These are phyloP conservation scores for Chloebia gouldiae DNA, from an alignment of 2,113 vertebrate species.

Conservation along the genomic window DNA sequence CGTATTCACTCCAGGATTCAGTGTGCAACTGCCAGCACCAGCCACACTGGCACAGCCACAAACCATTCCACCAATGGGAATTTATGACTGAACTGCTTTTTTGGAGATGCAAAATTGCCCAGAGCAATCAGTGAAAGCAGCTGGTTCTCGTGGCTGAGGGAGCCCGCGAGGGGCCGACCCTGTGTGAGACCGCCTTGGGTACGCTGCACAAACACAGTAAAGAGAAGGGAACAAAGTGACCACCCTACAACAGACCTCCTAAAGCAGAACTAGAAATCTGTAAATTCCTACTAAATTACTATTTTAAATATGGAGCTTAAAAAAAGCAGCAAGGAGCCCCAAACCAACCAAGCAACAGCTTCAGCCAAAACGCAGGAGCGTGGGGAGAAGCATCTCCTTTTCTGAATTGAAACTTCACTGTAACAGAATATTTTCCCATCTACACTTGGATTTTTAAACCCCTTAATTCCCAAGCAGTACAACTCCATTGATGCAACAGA, in stretches of 20 bases:
- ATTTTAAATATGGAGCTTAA: neutral
- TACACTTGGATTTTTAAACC: neutral
- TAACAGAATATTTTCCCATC: neutral
- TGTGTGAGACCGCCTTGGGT: rapidly evolving
- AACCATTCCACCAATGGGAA: neutral
- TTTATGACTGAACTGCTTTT: neutral
- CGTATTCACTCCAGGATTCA: neutral
- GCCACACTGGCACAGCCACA: neutral
- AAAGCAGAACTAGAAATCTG: neutral
- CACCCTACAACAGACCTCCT: neutral
- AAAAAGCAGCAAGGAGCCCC: neutral
- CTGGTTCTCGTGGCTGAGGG: neutral
- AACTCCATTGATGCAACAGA: neutral
- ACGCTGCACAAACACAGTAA: rapidly evolving
- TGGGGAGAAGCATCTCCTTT: neutral
- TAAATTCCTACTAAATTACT: neutral
- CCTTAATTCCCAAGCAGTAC: neutral
- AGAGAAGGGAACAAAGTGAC: neutral
- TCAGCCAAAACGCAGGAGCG: neutral
- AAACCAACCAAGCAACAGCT: neutral
- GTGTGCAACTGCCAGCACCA: neutral
- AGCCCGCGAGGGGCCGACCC: rapidly evolving
- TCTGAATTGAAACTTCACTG: neutral
- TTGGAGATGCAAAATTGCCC: neutral
- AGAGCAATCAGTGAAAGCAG: neutral